A percentile compares a stretch with the other conserved stretches of the same genome.
Conservation (phyloP, 2,113 vertebrate genomes). For the Amphiprion percula region DNA sequence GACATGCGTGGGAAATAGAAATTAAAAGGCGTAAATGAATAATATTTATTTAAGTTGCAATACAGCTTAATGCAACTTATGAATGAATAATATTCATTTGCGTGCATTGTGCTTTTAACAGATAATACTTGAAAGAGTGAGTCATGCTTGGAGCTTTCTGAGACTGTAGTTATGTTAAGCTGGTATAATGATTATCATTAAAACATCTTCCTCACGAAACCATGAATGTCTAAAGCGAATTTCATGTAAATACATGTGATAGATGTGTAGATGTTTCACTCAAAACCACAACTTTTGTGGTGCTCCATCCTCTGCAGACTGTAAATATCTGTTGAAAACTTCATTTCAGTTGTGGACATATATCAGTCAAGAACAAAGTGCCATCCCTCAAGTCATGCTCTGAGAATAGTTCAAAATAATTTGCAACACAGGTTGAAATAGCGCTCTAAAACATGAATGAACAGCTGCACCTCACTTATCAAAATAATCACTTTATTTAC, state of each 20-base stretch:
- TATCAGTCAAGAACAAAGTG: background rate
- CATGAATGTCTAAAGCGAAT: background rate
- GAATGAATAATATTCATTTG: background rate
- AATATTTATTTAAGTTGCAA: background rate
- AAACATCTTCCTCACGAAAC: background rate
- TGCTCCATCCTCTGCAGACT: no score
- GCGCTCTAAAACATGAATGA: background rate
- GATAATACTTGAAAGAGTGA: background rate
- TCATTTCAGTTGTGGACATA: background rate
- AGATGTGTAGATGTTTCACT: no score
- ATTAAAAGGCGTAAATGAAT: background rate
- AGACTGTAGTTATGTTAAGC: background rate
- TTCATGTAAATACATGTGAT: background rate
- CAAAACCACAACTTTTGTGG: no score
- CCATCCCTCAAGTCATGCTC: background rate
- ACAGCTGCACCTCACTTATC: background rate
- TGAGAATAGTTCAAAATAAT: background rate
- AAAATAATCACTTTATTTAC: background rate
- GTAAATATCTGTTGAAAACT: no score
- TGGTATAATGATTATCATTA: background rate
- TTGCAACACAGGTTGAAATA: background rate
- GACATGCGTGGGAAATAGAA: background rate
- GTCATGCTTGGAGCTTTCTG: background rate
- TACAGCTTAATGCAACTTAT: no score
- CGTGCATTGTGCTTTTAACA: background rate